Conservation (phyloP, 2,888 invertebrate genomes). For the Scaptodrosophila latifasciaeformis region DNA sequence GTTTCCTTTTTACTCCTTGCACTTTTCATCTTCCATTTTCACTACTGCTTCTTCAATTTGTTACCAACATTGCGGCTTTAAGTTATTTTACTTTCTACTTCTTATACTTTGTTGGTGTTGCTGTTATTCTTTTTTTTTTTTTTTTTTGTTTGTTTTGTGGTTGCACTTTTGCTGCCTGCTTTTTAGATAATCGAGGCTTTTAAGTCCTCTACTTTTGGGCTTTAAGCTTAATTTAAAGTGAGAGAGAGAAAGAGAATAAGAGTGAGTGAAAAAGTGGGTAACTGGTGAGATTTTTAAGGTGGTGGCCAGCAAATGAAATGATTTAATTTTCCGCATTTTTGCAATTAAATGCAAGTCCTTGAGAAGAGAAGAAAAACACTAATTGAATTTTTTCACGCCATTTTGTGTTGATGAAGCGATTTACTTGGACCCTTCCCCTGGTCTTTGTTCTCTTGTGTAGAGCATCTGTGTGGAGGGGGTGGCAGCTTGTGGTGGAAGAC, state of each 20-base stretch:
- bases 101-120: neutral
- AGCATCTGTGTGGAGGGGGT: neutral
- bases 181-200: no score
- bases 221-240: no score
- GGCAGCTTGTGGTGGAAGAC: neutral
- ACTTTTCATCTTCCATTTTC: neutral
- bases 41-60: neutral
- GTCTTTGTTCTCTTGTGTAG: constrained; percentile 1
- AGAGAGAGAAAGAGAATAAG: no score
- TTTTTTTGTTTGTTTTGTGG: constrained; percentile 16
- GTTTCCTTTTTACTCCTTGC: constrained; percentile 8
- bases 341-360: constrained; percentile 61
- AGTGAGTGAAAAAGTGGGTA: no score
- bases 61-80: constrained; percentile 7
- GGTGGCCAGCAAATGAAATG: constrained; percentile 35
- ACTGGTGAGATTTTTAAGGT: no score
- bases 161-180: constrained; percentile 10
- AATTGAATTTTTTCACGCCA: constrained; percentile 66
- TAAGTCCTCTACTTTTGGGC: no score
- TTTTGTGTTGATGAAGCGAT: constrained; percentile 49
- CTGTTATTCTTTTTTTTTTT: constrained; percentile 28
- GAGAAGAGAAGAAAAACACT: constrained; percentile 48
- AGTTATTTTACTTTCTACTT: neutral
- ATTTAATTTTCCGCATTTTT: constrained; percentile 59
- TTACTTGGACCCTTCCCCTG: constrained; percentile 9